Evolutionary conservation across 2,113 vertebrate genomes (phyloP).

Genomic region (Glaucomys volans): DNA sequence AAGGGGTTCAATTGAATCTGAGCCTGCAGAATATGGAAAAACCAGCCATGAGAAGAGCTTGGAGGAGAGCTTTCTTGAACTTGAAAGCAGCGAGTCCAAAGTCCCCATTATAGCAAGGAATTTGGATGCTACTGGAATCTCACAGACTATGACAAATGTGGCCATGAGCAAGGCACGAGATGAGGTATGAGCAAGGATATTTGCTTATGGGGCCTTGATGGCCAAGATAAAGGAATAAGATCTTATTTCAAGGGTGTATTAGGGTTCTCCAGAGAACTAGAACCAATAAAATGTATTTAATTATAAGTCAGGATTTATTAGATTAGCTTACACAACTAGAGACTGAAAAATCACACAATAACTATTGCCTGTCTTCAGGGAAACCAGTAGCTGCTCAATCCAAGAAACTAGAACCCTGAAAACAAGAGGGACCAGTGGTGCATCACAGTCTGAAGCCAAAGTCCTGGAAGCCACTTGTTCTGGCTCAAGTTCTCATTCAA

Average conservation of each 20-base stretch:
- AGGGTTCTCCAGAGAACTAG: background rate
- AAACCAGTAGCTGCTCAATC: no score
- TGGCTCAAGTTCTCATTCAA: background rate
- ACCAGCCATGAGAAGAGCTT: background rate
- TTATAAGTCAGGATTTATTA: background rate
- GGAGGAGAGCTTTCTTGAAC: background rate
- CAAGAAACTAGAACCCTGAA: no score
- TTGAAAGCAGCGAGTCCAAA: background rate
- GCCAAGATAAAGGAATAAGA: no score
- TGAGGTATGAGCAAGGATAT: background rate
- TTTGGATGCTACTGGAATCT: background rate
- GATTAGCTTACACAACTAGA: no score
- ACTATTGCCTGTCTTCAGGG: no score
- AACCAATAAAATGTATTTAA: background rate
- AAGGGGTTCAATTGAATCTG: background rate
- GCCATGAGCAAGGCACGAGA: no score
- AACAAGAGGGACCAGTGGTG: no score
- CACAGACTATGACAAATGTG: background rate
- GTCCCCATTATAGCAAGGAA: background rate
- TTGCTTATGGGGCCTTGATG: background rate
- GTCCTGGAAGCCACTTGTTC: background rate
- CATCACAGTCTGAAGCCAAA: background rate
- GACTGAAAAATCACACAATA: no score
- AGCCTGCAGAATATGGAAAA: background rate
- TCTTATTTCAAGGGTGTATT: background rate